Base-by-base conservation (phyloP, 2,888 invertebrate species). In the Heliconius hortense region DNA sequence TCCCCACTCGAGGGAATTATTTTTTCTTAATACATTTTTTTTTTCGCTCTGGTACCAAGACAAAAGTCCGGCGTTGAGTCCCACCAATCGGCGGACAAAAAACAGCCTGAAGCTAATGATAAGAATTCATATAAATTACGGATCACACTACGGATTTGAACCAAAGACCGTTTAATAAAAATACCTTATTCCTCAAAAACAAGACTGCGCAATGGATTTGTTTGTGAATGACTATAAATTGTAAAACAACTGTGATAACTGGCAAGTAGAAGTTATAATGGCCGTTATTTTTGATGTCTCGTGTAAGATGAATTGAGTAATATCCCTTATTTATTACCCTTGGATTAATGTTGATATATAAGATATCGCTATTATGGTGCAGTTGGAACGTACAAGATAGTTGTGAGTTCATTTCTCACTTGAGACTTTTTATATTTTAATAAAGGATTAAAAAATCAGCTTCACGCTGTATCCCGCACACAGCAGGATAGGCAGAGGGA, bases 181-280 rank as follows among this genome's bases (percentile, higher is more conserved):
- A 63, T 24, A n/a, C n/a, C 3, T n/a, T 39, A 7, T 66, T 39
- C 15, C 1, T 39, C 66, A 4, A 43, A 43, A 66, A 1, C 39
- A 8, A 66, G 39, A 39, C 24, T 39, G 39, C 39, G 66, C 59
- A 35, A 53, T 68, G 28, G 35, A 60, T 56, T 59, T 59, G 8
- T 24, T 67, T 59, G 59, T 26, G 39, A 73, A 66, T 31, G 18
- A 18, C 73, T 73, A 66, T 64, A 69, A 69, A 69, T 31, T 56
- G 31, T 31, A 13, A 56, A 69, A 69, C 69, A 31, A 69, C 31
- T 21, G 31, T n/a, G 66, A 66, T 48, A n/a, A 53, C 68, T 31
- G 53, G 53, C n/a, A 48, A 69, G 18, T 4, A 67, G 68, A 28
- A 53, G 31, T 31, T 56, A 31, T 69, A 69, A 69, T 56, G 69